Conservation (phyloP, 1,140 invertebrate genomes). For the Bombus picipes region DNA sequence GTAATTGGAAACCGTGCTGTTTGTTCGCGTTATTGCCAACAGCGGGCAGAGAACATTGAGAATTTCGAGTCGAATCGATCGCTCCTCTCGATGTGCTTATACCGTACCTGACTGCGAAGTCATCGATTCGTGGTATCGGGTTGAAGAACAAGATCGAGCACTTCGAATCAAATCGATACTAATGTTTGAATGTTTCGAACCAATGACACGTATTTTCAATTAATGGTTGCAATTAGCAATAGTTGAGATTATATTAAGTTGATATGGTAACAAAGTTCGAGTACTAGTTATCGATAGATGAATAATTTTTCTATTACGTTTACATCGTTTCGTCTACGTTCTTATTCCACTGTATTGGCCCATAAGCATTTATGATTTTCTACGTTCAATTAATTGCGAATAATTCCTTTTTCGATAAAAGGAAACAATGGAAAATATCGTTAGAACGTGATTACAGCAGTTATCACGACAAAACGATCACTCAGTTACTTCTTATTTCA, state of each 20-base stretch:
- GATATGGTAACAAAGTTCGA: too few species aligned
- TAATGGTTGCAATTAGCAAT: not conserved
- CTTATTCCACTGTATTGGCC: too few species aligned
- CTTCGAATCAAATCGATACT: not conserved
- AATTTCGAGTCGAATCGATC: constrained; percentile 9
- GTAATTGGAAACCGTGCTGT: constrained; percentile 41
- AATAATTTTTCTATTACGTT: not conserved
- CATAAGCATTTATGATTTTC: too few species aligned
- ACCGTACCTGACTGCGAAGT: not conserved
- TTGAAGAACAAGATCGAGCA: not conserved
- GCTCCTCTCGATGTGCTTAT: not conserved
- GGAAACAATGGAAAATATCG: too few species aligned
- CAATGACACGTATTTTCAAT: not conserved
- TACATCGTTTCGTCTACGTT: too few species aligned
- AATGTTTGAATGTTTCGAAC: not conserved
- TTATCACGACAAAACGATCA: not conserved
- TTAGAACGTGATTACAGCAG: not conserved
- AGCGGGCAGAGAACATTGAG: not conserved
- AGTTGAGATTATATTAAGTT: not conserved
- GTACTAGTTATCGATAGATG: not conserved
- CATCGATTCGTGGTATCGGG: not conserved
- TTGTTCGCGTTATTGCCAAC: constrained; percentile 31
- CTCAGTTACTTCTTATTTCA: not conserved
- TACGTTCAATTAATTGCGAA: too few species aligned
- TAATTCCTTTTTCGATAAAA: too few species aligned